Conservation (phyloP, 2,888 invertebrate species). For the Cremastinae sp. region DNA sequence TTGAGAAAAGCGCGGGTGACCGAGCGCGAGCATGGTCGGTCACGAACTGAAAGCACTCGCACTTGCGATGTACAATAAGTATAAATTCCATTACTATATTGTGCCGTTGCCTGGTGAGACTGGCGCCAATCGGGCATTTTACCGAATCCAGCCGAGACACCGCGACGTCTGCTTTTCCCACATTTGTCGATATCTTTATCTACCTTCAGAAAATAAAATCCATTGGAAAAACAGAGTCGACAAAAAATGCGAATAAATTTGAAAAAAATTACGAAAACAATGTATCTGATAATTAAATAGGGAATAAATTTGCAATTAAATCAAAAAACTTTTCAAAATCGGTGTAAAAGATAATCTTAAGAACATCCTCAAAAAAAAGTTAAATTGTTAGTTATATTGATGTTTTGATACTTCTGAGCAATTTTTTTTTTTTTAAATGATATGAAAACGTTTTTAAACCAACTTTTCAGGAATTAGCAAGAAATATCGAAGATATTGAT, state of each 20-base stretch:
- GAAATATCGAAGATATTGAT: no score
- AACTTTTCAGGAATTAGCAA: no score
- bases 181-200: slow-evolving; percentile 17
- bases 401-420: no score
- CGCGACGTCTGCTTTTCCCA: slow-evolving; percentile 27
- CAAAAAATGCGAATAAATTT: neutral
- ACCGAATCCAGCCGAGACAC: slow-evolving; percentile 67
- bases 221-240: neutral
- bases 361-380: no score
- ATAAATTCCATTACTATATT: slow-evolving; percentile 37
- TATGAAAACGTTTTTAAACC: no score
- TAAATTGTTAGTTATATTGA: no score
- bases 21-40: slow-evolving; percentile 62
- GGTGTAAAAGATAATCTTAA: no score
- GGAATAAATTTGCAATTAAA: no score
- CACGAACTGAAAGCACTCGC: slow-evolving; percentile 68
- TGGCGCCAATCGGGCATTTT: slow-evolving; percentile 65
- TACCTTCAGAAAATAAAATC: slow-evolving; percentile 3
- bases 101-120: slow-evolving; percentile 45
- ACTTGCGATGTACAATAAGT: slow-evolving; percentile 25
- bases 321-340: no score
- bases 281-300: no score
- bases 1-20: slow-evolving; percentile 52
- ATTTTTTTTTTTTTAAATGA: no score
- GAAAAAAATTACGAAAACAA: no score